A percentile compares a stretch with the other conserved stretches of the same genome.
Evolutionary conservation across 2,888 invertebrate genomes (phyloP).

Genomic region (Geophilus truncorum): DNA sequence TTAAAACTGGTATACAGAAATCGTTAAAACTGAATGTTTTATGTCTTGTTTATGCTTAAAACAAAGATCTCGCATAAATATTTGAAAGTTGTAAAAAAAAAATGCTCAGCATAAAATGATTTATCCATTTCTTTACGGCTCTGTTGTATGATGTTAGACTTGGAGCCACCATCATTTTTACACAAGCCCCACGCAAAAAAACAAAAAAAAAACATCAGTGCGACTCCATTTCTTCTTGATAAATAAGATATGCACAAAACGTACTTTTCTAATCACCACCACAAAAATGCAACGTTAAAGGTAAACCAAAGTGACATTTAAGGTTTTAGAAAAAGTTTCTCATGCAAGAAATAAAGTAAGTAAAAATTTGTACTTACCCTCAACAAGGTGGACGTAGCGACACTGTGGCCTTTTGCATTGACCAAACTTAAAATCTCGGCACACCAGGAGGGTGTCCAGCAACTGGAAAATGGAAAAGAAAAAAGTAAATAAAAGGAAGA

Average conservation of each 20-base stretch:
- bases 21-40: not conserved
- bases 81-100: not conserved
- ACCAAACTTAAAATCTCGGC: slow-evolving; percentile 99
- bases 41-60: not conserved
- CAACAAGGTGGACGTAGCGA: slow-evolving; percentile 96
- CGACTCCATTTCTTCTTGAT: too few species aligned
- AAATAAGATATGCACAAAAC: too few species aligned
- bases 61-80: not conserved
- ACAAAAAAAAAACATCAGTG: too few species aligned
- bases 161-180: too few species aligned
- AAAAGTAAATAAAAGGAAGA: slow-evolving; percentile 1
- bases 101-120: not conserved
- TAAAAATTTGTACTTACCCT: slow-evolving; percentile 62
- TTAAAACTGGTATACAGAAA: not conserved
- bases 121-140: not conserved
- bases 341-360: not conserved
- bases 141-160: not conserved
- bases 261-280: too few species aligned
- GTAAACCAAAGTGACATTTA: too few species aligned
- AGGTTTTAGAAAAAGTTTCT: too few species aligned
- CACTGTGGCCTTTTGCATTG: slow-evolving; percentile 89
- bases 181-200: too few species aligned
- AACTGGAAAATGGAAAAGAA: slow-evolving; percentile 66
- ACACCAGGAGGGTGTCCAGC: slow-evolving; percentile 99
- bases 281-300: not conserved